Conservation (phyloP, 2,797 vertebrate genomes). For the Paratrypauchen microcephalus region DNA sequence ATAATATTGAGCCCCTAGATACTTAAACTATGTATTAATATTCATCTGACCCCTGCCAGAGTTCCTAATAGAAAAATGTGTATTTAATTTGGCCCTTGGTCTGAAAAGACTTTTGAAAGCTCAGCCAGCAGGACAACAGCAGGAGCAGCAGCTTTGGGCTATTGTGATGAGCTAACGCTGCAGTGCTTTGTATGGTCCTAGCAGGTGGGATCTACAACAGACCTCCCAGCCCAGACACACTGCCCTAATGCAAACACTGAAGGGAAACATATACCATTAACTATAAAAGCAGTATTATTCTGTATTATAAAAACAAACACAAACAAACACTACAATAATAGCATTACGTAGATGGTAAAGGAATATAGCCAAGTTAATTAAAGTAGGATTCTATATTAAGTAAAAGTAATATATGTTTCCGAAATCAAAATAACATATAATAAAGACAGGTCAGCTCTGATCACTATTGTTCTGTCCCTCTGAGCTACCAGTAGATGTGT, state of each 20-base stretch:
- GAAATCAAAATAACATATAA: too few species aligned
- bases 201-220: constrained; percentile 59
- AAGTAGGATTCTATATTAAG: too few species aligned
- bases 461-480: too few species aligned
- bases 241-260: constrained; percentile 13
- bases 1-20: not conserved
- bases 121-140: constrained; percentile 41
- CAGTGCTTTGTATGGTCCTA: constrained; percentile 54
- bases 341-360: not conserved
- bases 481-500: too few species aligned
- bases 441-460: too few species aligned
- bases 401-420: too few species aligned
- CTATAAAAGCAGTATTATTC: not conserved
- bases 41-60: constrained; percentile 56
- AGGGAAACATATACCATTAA: not conserved
- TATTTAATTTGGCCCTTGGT: constrained; percentile 32
- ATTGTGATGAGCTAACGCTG: constrained; percentile 46
- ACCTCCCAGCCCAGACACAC: constrained; percentile 14
- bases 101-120: constrained; percentile 31
- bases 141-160: constrained; percentile 55
- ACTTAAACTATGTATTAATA: constrained; percentile 47
- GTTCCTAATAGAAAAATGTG: constrained; percentile 43
- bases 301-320: not conserved
- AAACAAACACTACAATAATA: not conserved
- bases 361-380: too few species aligned